Base-by-base conservation (phyloP, 2,797 vertebrate genomes). In the Sebastes trivittatus region DNA sequence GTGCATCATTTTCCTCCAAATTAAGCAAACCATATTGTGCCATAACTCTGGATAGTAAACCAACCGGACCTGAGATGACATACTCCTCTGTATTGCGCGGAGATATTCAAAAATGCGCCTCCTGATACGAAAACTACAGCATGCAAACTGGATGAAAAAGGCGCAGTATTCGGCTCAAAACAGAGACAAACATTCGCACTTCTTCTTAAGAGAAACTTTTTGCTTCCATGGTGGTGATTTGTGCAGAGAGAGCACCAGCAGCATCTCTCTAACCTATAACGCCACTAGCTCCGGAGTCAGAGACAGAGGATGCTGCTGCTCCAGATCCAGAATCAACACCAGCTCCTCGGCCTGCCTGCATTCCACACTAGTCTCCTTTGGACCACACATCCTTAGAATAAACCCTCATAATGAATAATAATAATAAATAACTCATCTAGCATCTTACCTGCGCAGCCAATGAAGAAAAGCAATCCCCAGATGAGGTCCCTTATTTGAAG, bases 401-500 rank as follows among this genome's bases (percentile, higher is more conserved):
- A 74, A 46, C 42, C 46, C 73, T n/a, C 11, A 13, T 46, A 32
- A 32, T n/a, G 22, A 18, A 68, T 42, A 54, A 27, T 4, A 62
- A 76, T 8, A 62, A 76, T 8, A 61, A 85, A 76, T 38, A 80
- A 87, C 18, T 66, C 61, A 46, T 46, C 42, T 46, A 1, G 56
- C 60, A 58, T 82, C 92, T 95, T 96, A 98, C 98, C 98, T 98
- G 97, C 96, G 82, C 95, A 95, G 94, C 95, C 96, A 62, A 97
- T 89, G 92, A 97, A 91, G 92, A 97, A 91, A 86, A 97, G 94
- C 95, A 96, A 94, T 90, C 96, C 96, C 96, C 97, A 97, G 95
- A 97, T 86, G 95, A 98, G 93, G 90, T 96, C 95, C 95, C 93
- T 90, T 91, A 94, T 95, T 88, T 94, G 96, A 93, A 97, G 96